Evolutionary conservation across 1,140 invertebrate genomes (phyloP), one percentile per base, ranked within the genome.

Genomic region (Drosophila ficusphila): DNA sequence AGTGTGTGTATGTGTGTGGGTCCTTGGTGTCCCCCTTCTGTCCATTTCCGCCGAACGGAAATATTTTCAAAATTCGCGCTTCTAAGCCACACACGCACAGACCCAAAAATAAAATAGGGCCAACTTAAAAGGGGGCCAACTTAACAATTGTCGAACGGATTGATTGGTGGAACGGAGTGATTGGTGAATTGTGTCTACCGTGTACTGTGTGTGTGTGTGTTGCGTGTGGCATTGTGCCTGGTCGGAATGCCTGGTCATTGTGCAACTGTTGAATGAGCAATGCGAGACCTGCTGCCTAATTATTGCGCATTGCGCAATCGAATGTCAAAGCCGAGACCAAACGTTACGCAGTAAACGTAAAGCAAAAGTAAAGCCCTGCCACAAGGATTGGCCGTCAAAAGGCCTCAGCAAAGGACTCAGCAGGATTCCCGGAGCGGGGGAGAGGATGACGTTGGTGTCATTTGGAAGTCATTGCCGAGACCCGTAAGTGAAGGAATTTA

Each of bases 301-400:
- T 81, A 81, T 69, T 52, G 77, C 48, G 58, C 81, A 76, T 88
- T 85, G 81, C 82, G 81, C 81, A 86, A 85, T 81, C 82, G 67
- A 76, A 68, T 62, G 42, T 53, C 58, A 60, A 51, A 60, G 12
- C n/a, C 39, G 7, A 29, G n/a, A 23, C 33, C 44, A 12, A 29
- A 21, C 42, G 39, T 65, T 33, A 64, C 34, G 38, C 49, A 68
- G 39, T 62, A 39, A 48, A 34, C n/a, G n/a, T n/a, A n/a, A n/a
- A n/a, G n/a, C n/a, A n/a, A n/a, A n/a, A n/a, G n/a, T n/a, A n/a
- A n/a, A n/a, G n/a, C n/a, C 21, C 11, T 38, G 46, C 19, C 46
- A 38, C 54, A 49, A 61, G 23, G 56, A 68, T 64, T 64, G 29
- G 25, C 36, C 25, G 9, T 31, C 21, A 18, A n/a, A 41, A 11